Evolutionary conservation across 2,113 vertebrate species (phyloP), one percentile per base, ranked within the genome.

Genomic region (Chaetodon auriga): DNA sequence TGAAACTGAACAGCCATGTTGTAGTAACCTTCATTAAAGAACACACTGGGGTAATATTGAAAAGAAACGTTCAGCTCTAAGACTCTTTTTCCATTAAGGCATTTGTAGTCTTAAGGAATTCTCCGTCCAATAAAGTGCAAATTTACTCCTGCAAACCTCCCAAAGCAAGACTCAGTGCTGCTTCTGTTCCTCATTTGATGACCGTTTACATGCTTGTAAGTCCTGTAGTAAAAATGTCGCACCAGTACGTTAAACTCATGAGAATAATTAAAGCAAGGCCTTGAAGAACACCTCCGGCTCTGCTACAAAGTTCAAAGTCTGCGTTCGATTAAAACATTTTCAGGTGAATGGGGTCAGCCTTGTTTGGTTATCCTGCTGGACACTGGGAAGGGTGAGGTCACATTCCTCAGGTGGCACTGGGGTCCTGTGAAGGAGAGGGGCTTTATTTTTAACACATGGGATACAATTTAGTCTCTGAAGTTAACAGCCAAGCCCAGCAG

Each of bases 391-490:
- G 78, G 80, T 81, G 78, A 91, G 93, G 95, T 95, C 93, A 93
- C 93, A 95, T 95, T 95, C 94, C 91, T 92, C 72, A 69, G 54
- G 86, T 86, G 90, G 38, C 80, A 62, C 36, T 3, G 57, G 68
- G 76, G 74, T 90, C 85, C 79, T n/a, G 65, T 85, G 79, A 89
- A 90, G 74, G 70, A 87, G 80, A 62, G 15, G 43, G 19, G 25
- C 58, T 90, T 77, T 87, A 95, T 92, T 93, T 83, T 72, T 91
- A 95, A 95, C 93, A 91, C 82, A 90, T 87, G 91, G 75, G 60
- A 41, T 8, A 35, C 19, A 41, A 21, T 81, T 81, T 43, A 65
- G 64, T 51, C 71, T 81, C 13, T 61, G 21, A 81, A 60, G 64
- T 38, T 23, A 70, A 72, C 15, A 1, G 8, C 48, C 13, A 30